Evolutionary conservation across 2,888 invertebrate genomes (phyloP).

Genomic region (Junonia oenone): DNA sequence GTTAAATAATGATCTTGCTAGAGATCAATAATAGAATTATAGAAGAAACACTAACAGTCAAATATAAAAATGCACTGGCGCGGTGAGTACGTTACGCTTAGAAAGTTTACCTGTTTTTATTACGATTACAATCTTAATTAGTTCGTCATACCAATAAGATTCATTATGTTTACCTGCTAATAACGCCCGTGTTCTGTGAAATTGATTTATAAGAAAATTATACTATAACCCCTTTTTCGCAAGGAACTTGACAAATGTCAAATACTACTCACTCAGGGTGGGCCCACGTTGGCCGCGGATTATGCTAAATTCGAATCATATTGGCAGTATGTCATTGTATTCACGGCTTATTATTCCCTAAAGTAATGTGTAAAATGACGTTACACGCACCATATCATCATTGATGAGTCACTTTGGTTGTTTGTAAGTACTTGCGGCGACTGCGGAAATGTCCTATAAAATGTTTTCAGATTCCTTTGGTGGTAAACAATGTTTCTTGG

Average conservation of each 20-base stretch:
- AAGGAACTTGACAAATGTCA: constrained; percentile 71
- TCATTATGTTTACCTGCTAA: constrained; percentile 35
- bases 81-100: constrained; percentile 89
- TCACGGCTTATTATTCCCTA: constrained; percentile 40
- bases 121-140: constrained; percentile 30
- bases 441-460: constrained; percentile 66
- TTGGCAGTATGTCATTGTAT: constrained; percentile 28
- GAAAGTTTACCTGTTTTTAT: constrained; percentile 72
- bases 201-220: not conserved
- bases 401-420: constrained; percentile 67
- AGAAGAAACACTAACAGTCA: constrained; percentile 96
- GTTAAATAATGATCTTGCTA: constrained; percentile 92
- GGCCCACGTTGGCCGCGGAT: constrained; percentile 71
- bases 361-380: constrained; percentile 51
- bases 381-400: constrained; percentile 63
- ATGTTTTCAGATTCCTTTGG: constrained; percentile 60
- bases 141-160: constrained; percentile 34
- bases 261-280: constrained; percentile 58
- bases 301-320: constrained; percentile 30
- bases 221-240: constrained; percentile 59
- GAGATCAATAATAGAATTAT: constrained; percentile 99
- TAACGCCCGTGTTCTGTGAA: constrained; percentile 12
- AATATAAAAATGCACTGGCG: constrained; percentile 96
- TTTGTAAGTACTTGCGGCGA: constrained; percentile 55
- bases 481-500: constrained; percentile 55